Evolutionary conservation across 2,797 vertebrate genomes (phyloP), one percentile per base, ranked within the genome.

Genomic region (Lophius americanus): DNA sequence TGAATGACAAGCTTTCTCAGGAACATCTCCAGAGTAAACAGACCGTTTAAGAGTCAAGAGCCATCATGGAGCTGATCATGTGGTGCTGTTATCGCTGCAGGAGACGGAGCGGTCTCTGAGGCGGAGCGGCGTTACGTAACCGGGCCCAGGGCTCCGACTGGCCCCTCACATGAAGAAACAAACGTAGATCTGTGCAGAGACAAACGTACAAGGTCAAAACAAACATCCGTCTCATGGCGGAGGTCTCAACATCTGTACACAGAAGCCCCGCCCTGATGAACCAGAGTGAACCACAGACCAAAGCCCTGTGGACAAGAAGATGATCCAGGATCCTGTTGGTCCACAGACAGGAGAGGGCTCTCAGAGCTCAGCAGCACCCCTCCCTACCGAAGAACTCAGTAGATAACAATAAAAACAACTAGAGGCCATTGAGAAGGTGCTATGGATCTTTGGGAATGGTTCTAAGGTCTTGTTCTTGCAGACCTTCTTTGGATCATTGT

Each of bases 201-300:
- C 36, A 9, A 56, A 55, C 2, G 5, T 5, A 50, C 1, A 1
- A 43, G 68, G 73, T 77, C 63, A 57, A n/a, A 52, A 41, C 23
- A 61, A 49, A 69, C 70, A 84, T 78, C 68, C 77, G 81, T 64
- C 51, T 69, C 44, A 60, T 64, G 64, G 70, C 11, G 71, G 75
- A 72, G 60, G 55, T 33, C 50, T 48, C 36, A 4, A 50, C 70
- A 70, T 80, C 71, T 74, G 61, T 43, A 59, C 46, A 9, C 37
- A 59, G n/a, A 62, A 50, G 57, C 51, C 47, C 53, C 12, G 9
- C 11, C 47, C 3, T 9, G 43, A 63, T 6, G 2, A 2, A 10
- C 37, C 13, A 61, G 36, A 61, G 11, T 32, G 6, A n/a, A 8
- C n/a, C 0, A 14, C 10, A 44, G 23, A 32, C 32, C 43, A 10